These are phyloP conservation scores for Psylliodes chrysocephalus DNA, from an alignment of 2,888 invertebrate genomes.

Conservation along the genomic window DNA sequence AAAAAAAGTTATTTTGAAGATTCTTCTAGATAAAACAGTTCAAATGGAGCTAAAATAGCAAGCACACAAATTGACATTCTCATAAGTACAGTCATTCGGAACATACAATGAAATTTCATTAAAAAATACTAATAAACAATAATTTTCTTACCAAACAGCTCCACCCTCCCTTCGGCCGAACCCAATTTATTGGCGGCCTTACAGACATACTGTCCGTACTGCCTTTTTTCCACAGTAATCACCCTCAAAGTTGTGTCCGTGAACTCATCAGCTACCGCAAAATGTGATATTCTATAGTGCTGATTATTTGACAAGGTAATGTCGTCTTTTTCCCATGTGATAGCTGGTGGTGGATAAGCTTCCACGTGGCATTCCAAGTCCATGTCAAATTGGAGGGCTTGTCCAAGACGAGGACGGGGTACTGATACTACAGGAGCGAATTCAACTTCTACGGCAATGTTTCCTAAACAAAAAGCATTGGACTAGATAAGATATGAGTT, in stretches of 20 bases:
- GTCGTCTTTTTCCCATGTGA: constrained; percentile 90
- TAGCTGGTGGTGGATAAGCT: constrained; percentile 93
- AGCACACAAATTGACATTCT: no score
- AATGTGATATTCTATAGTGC: constrained; percentile 90
- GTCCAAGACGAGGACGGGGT: constrained; percentile 83
- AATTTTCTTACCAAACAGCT: constrained; percentile 78
- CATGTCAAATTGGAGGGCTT: constrained; percentile 93
- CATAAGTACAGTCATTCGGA: no score
- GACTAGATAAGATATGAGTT: no score
- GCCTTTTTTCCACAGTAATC: constrained; percentile 90
- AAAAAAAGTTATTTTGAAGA: no score
- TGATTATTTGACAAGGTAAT: constrained; percentile 87
- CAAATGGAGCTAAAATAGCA: no score
- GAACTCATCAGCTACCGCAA: constrained; percentile 91
- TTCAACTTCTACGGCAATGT: constrained; percentile 91
- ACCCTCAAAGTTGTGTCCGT: constrained; percentile 86
- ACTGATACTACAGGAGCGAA: constrained; percentile 89
- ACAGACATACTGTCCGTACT: constrained; percentile 87
- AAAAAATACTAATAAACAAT: background rate
- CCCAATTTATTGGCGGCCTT: constrained; percentile 91
- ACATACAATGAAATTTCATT: background rate
- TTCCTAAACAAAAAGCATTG: constrained; percentile 64
- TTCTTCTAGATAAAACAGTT: no score
- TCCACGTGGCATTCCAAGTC: constrained; percentile 94
- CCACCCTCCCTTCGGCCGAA: constrained; percentile 79